Evolutionary conservation across 1,140 invertebrate species (phyloP), one percentile per base, ranked within the genome.

Genomic region (Formica exsecta): DNA sequence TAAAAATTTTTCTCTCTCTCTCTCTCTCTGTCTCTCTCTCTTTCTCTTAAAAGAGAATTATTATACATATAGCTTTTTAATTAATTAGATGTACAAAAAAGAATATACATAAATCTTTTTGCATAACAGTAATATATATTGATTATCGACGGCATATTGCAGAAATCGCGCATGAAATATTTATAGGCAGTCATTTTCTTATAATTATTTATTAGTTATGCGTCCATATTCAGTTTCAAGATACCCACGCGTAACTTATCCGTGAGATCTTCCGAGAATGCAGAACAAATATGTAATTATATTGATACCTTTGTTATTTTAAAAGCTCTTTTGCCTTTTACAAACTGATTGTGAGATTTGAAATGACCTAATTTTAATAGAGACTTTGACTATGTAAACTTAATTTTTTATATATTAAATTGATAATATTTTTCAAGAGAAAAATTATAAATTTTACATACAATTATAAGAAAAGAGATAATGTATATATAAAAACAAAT

Each of bases 201-300:
- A 25, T 54, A 80, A 80, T 80, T 57, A 80, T 80, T 80, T 80
- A 80, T 80, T 68, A 68, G 74, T 77, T 77, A 64, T 68, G 44
- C 76, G 44, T 66, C 38, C 51, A 25, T 54, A 54, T 48, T 54
- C 75, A 65, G 19, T 79, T 44, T 11, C 29, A 9, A 51, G 41
- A 51, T 79, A 79, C 76, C 76, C 76, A 80, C 76, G 76, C 62
- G 19, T 25, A 54, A 68, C 38, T 77, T 64, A 75, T 75, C 62
- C 13, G 29, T 38, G n/a, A 57, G 64, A 80, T 80, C 76, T 68
- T 8, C 44, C 19, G 13, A 65, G 61, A 79, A 65, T 51, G 44
- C 44, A 62, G 75, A 57, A 51, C 32, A 68, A 68, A 54, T n/a
- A 44, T 36, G 13, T 54, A 80, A 68, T 68, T 54, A 54, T 25